A percentile compares a stretch with the other conserved stretches of the same genome.
phyloP scores from a whole-genome alignment of 2,113 vertebrate species.

The Elgaria multicarinata region DNA sequence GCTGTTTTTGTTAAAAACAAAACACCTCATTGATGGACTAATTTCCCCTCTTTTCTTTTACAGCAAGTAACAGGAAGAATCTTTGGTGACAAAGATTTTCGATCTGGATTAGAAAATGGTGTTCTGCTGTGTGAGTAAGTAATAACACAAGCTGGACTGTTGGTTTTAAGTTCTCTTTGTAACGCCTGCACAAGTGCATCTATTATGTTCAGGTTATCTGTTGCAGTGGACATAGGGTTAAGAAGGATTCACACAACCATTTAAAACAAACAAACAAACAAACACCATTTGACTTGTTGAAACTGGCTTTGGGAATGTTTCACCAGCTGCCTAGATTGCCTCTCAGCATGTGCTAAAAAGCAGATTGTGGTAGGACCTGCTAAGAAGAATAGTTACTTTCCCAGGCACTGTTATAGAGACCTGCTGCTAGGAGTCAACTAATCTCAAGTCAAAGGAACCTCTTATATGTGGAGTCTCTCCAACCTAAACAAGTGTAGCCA shows the following conservation, averaged over 20 bases:
- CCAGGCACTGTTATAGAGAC: not conserved
- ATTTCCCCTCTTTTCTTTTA: constrained; percentile 50
- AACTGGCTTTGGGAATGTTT: not conserved
- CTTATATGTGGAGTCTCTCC: not conserved
- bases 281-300: not conserved
- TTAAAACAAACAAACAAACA: too few species aligned
- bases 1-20: not conserved
- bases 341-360: not conserved
- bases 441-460: constrained; percentile 7
- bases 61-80: constrained; percentile 93
- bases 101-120: constrained; percentile 90
- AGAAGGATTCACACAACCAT: not conserved
- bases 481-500: constrained; percentile 6
- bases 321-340: not conserved
- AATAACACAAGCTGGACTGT: constrained; percentile 12
- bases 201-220: not conserved
- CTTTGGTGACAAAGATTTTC: constrained; percentile 93
- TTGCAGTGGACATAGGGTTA: not conserved
- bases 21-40: not conserved
- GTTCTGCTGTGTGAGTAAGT: constrained; percentile 98
- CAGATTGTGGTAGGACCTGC: not conserved
- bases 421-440: not conserved
- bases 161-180: not conserved
- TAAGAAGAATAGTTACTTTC: not conserved
- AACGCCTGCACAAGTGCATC: not conserved